phyloP scores from a whole-genome alignment of 2,113 vertebrate species.

The Triplophysa siluroides region DNA sequence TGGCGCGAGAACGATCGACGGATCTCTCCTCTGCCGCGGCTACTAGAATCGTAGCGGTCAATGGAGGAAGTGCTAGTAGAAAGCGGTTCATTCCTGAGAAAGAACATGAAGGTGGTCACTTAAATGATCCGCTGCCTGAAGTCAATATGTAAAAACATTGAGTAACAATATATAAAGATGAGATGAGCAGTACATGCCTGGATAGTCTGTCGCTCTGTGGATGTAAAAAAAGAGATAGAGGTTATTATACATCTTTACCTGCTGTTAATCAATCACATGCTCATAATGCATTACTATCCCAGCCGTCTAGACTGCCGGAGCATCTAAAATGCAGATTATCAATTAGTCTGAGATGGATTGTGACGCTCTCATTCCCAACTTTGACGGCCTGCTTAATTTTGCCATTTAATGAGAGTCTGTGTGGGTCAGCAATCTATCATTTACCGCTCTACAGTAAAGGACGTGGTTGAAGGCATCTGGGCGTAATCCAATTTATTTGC shows the following conservation, averaged over 20 bases:
- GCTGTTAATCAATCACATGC: constrained; percentile 18
- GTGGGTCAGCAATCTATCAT: constrained; percentile 29
- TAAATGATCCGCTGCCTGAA: not conserved
- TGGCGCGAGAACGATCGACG: constrained; percentile 83
- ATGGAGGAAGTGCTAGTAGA: constrained; percentile 72
- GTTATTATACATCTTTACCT: constrained; percentile 33
- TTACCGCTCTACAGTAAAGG: constrained; percentile 26
- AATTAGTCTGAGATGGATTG: constrained; percentile 35
- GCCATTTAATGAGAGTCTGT: constrained; percentile 29
- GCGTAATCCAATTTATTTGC: constrained; percentile 15
- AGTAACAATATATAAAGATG: too few species aligned
- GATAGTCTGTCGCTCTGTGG: constrained; percentile 43
- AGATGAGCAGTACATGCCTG: constrained; percentile 16
- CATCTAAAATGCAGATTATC: constrained; percentile 45
- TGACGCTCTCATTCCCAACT: constrained; percentile 9
- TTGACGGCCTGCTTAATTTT: constrained; percentile 16
- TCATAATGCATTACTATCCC: constrained; percentile 35
- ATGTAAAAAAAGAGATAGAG: constrained; percentile 3
- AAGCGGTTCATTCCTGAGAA: constrained; percentile 78
- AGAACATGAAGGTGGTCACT: not conserved
- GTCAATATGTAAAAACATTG: too few species aligned
- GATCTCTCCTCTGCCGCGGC: constrained; percentile 82
- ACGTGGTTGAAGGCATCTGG: constrained; percentile 28
- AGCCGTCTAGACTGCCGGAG: constrained; percentile 37
- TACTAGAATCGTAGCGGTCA: constrained; percentile 82